phyloP scores from a whole-genome alignment of 2,888 invertebrate genomes.

The Cerastoderma edule region DNA sequence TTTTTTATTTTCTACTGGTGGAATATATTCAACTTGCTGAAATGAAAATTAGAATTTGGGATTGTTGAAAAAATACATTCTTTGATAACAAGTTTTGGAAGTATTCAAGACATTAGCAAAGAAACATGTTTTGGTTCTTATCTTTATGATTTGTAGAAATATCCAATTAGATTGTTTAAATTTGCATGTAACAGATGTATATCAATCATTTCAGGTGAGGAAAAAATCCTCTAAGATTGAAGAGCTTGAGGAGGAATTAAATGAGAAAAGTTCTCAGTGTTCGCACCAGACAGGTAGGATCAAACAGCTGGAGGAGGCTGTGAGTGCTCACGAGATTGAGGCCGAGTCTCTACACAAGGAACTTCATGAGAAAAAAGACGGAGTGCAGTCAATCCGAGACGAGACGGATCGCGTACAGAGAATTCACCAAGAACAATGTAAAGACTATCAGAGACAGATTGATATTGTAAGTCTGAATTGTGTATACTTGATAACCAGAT shows the following conservation, averaged over 20 bases:
- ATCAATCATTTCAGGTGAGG: conserved; percentile 68
- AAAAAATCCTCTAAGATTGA: conserved; percentile 72
- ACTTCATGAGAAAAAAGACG: conserved; percentile 60
- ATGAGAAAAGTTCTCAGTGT: conserved; percentile 73
- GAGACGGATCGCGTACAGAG: conserved; percentile 64
- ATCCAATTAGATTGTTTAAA: no score
- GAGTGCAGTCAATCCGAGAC: conserved; percentile 42
- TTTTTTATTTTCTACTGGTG: no score
- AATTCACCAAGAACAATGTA: conserved; percentile 73
- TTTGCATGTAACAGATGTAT: no score
- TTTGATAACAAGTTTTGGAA: no score
- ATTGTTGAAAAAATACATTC: no score
- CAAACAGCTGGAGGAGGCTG: conserved; percentile 72
- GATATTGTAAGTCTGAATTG: conserved; percentile 72
- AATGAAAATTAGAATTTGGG: no score
- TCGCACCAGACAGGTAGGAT: conserved; percentile 65
- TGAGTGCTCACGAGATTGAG: conserved; percentile 57
- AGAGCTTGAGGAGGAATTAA: conserved; percentile 71
- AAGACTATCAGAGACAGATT: conserved; percentile 76
- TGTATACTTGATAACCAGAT: no score
- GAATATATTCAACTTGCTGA: no score
- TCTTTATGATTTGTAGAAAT: no score
- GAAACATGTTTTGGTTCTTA: no score
- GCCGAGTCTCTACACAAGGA: conserved; percentile 63
- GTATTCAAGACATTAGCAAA: no score